A percentile compares a stretch with the other conserved stretches of the same genome.
phyloP scores from a whole-genome alignment of 2,113 vertebrate genomes.

The Phaetusa simplex region DNA sequence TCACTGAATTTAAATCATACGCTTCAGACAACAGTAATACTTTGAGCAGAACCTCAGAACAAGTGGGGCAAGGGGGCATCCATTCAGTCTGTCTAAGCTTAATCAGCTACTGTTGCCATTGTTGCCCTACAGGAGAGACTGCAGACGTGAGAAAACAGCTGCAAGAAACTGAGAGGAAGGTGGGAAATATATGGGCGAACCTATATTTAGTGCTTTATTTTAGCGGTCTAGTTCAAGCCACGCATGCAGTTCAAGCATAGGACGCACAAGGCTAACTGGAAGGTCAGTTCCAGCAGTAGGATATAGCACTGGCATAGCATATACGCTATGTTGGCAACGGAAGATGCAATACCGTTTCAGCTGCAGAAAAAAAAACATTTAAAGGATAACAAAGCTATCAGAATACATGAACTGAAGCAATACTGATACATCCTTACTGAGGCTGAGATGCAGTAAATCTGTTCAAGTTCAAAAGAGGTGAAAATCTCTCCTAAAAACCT shows the following conservation, averaged over 20 bases:
- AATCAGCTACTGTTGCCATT: not conserved
- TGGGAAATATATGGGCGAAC: not conserved
- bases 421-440: not conserved
- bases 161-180: not conserved
- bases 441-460: not conserved
- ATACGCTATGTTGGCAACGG: not conserved
- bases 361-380: not conserved
- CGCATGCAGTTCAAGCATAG: not conserved
- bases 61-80: not conserved
- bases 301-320: not conserved
- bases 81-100: not conserved
- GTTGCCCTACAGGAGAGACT: not conserved
- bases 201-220: not conserved
- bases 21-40: not conserved
- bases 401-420: not conserved
- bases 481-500: not conserved
- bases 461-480: not conserved
- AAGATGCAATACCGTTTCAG: not conserved
- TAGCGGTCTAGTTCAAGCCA: not conserved
- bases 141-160: not conserved
- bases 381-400: not conserved
- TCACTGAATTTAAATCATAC: not conserved
- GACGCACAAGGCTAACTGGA: not conserved
- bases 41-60: not conserved
- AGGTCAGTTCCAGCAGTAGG: not conserved